phyloP scores from a whole-genome alignment of 2,113 vertebrate genomes.

The Oryzias celebensis region DNA sequence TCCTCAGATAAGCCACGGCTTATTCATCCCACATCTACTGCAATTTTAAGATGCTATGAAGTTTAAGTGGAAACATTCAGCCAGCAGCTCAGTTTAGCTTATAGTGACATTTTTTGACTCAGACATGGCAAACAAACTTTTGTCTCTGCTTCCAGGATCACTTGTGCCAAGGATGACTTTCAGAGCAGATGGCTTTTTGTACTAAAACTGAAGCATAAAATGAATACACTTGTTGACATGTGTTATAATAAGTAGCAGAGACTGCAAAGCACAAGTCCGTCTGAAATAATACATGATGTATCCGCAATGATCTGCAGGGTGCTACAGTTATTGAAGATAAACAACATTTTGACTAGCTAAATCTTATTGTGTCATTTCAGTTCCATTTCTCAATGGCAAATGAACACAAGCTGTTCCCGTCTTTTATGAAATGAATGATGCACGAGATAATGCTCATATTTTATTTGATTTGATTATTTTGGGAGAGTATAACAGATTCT shows the following conservation, averaged over 20 bases:
- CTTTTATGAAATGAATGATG: background rate
- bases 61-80: constrained; percentile 38
- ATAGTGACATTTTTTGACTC: constrained; percentile 7
- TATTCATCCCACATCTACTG: constrained; percentile 37
- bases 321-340: constrained; percentile 26
- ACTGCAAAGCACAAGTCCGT: background rate
- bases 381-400: no score
- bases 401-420: no score
- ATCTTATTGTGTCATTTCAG: constrained; percentile 7
- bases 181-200: no score
- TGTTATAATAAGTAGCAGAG: background rate
- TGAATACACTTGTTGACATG: no score
- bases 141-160: no score
- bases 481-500: no score
- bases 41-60: constrained; percentile 36
- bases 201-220: no score
- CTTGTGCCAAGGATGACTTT: no score
- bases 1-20: constrained; percentile 31
- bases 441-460: constrained; percentile 1
- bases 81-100: constrained; percentile 21
- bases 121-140: no score
- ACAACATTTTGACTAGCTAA: constrained; percentile 24
- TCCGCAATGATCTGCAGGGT: constrained; percentile 25
- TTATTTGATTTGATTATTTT: no score
- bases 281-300: constrained; percentile 2